These are phyloP conservation scores for Sphaerodactylus townsendi DNA, from an alignment of 2,113 vertebrate genomes.

Conservation along the genomic window DNA sequence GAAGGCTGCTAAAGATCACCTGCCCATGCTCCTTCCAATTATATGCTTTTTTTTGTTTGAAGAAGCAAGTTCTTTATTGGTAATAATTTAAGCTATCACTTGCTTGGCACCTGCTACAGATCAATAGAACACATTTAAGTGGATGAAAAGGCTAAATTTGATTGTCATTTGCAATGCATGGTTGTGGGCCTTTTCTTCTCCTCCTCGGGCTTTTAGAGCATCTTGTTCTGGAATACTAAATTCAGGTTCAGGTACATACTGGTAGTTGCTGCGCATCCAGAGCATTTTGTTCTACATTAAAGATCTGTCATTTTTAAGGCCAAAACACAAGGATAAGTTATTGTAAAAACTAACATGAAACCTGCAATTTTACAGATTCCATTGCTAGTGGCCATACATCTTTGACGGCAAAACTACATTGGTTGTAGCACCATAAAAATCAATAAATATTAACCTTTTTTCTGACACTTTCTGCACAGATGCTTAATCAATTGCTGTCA, in stretches of 20 bases:
- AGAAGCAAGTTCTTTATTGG: constrained; percentile 68
- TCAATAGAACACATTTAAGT: constrained; percentile 74
- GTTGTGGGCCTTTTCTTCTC: background rate
- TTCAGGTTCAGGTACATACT: constrained; percentile 51
- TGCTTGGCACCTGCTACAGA: constrained; percentile 69
- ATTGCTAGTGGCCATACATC: constrained; percentile 74
- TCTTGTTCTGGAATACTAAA: constrained; percentile 64
- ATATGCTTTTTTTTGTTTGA: constrained; percentile 70
- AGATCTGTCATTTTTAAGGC: constrained; percentile 64
- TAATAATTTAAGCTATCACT: constrained; percentile 73
- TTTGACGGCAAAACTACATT: constrained; percentile 75
- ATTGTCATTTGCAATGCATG: constrained; percentile 72
- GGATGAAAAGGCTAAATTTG: constrained; percentile 75
- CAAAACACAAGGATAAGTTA: constrained; percentile 61
- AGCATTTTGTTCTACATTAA: constrained; percentile 69
- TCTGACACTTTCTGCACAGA: constrained; percentile 74
- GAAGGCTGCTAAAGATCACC: background rate
- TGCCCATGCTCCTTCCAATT: constrained; percentile 62
- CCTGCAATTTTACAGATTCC: constrained; percentile 70
- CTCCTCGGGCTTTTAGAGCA: constrained; percentile 47
- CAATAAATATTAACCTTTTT: constrained; percentile 84
- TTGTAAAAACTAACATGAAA: constrained; percentile 64
- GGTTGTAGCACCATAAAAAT: constrained; percentile 76
- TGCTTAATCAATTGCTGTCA: constrained; percentile 76
- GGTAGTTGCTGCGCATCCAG: constrained; percentile 37